Evolutionary conservation across 2,797 vertebrate species (phyloP), one percentile per base, ranked within the genome.

Genomic region (Betta splendens): DNA sequence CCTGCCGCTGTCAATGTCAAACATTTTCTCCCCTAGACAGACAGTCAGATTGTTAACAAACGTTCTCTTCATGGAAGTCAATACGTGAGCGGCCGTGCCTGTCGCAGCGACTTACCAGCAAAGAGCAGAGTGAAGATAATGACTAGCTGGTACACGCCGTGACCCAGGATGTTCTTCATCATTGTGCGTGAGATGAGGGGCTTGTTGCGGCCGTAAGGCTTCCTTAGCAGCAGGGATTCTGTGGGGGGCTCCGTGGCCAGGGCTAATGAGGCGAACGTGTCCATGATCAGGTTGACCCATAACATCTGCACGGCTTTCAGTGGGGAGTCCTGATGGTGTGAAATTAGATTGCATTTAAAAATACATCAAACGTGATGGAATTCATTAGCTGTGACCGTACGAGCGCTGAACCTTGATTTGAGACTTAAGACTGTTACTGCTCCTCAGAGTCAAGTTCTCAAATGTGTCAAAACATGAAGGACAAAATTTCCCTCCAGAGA

Each of bases 201-300:
- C 88, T 99, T 99, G 87, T 99, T 99, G 86, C 98, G 95, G 68
- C 97, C 98, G 17, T 99, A 99, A 38, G 98, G 98, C 86, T 94
- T 98, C 81, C 98, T 89, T 51, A 99, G 91, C 82, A 99, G 91
- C 71, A 99, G 93, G 28, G 98, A 91, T 84, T 99, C 96, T 3
- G 96, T 99, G 45, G 98, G 98, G 37, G 98, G 98, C 85, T 99
- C 98, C 2, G 98, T 99, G 80, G 98, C 98, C 91, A 99, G 88
- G 60, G 97, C 97, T 72, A 99, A 93, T 8, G 97, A 99, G 51
- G 97, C 98, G 57, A 99, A 94, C 0, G 98, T 99, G 85, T 99
- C 98, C 98, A 99, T 99, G 72, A 99, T 99, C 75, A 99, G 94
- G 89, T 99, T 99, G 70, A 99, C 98, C 98, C 98, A 99, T 31